Base-by-base conservation (phyloP, 2,797 vertebrate species). In the Sebastes flavidus region DNA sequence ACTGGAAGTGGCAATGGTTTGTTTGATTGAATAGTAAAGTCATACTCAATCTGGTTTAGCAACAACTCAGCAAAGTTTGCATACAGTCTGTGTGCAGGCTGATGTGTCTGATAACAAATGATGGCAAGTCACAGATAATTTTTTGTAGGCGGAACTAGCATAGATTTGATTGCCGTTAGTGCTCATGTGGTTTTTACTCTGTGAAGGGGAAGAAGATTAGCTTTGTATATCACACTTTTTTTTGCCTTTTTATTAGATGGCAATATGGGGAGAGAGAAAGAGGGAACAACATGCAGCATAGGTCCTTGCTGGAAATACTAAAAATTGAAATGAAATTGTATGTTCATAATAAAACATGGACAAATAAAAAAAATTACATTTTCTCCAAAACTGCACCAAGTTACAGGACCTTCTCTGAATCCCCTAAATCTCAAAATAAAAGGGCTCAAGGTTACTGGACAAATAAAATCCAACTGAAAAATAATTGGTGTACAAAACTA, bases 321-420 rank as follows among this genome's bases (percentile, higher is more conserved):
- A 46, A 46, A 8, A 46, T 18, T 46, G 3, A 18, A 46, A 46
- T 46, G 6, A 18, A 46, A 46, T 16, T 46, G 1, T 2, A 46
- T 18, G 42, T 46, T 46, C 6, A 18, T 46, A 46, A 46, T 46
- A 46, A 46, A 46, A 46, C 42, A 46, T 46, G 14, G 16, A 18
- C 16, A 16, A 46, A 16, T 46, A 8, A 58, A 27, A 8, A 1
- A 46, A 46, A 0, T 18, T 46, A 3, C 16, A 46, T 18, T 46
- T 46, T 46, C 16, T 46, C 42, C 16, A 46, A 46, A 46, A 46
- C 42, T 0, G 6, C 42, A 46, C 42, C 16, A 46, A 46, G 16
- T 46, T 46, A 46, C 42, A 46, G 14, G 42, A 46, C 42, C 3
- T 46, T 46, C 16, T 4, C 42, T 0, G 0, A 18, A 0, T 46